A percentile compares a stretch with the other conserved stretches of the same genome.
phyloP scores from a whole-genome alignment of 1,140 invertebrate species.

The Caenorhabditis elegans region DNA sequence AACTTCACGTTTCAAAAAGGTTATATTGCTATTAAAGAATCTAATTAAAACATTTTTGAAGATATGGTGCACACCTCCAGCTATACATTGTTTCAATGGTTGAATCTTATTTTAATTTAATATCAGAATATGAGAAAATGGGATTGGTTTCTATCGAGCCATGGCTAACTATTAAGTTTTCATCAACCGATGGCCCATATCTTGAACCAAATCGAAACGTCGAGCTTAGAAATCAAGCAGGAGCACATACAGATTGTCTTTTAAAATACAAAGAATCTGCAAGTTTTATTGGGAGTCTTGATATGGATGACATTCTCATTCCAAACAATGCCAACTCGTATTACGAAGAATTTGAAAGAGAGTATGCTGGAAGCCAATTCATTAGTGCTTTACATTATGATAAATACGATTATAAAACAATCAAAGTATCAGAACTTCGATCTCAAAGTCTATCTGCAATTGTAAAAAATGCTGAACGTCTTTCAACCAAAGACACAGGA shows the following conservation, averaged over 20 bases:
- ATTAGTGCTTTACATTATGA: slow-evolving; percentile 6
- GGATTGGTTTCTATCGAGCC: slow-evolving; percentile 17
- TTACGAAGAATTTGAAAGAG: slow-evolving; percentile 14
- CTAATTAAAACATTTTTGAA: neutral
- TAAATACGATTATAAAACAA: slow-evolving; percentile 3
- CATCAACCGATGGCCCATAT: neutral
- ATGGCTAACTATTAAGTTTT: slow-evolving; percentile 24
- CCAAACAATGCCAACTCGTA: neutral
- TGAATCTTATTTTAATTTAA: slow-evolving; percentile 16
- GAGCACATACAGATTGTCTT: slow-evolving; percentile 39
- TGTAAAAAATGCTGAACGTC: neutral
- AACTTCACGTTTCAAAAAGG: slow-evolving; percentile 27
- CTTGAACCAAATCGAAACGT: slow-evolving; percentile 34
- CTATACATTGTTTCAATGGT: slow-evolving; percentile 35
- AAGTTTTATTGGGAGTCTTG: neutral
- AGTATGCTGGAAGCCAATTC: neutral
- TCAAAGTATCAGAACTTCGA: neutral
- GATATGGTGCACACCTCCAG: slow-evolving; percentile 22
- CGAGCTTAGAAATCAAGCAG: slow-evolving; percentile 36
- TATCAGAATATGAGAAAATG: slow-evolving; percentile 15
- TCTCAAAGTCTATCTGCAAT: neutral
- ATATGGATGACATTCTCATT: slow-evolving; percentile 20
- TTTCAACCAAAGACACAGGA: neutral
- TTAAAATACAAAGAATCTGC: slow-evolving; percentile 23
- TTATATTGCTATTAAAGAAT: neutral